phyloP scores from a whole-genome alignment of 2,113 vertebrate species.

The Psammodynastes pulverulentus region DNA sequence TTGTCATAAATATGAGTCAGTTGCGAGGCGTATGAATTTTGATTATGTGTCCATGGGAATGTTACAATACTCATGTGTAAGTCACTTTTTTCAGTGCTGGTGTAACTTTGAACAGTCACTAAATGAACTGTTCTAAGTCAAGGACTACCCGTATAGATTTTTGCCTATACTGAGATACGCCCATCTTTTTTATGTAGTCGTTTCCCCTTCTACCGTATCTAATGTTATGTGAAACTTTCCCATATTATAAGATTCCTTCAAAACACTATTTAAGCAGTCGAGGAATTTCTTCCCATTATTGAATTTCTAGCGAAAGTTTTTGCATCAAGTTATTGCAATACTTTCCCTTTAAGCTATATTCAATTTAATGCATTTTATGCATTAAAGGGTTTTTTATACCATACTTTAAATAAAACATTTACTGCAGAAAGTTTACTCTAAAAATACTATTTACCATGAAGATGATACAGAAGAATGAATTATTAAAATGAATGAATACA shows the following conservation, averaged over 20 bases:
- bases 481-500: background rate
- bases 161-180: background rate
- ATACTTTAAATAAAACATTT: background rate
- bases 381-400: rapidly evolving
- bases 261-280: background rate
- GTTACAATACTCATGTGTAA: background rate
- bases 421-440: background rate
- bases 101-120: too few species aligned
- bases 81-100: background rate
- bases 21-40: background rate
- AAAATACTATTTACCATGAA: background rate
- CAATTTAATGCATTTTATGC: background rate
- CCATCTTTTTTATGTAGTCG: background rate
- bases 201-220: background rate
- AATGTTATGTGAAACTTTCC: background rate
- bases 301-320: background rate
- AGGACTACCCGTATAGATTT: background rate
- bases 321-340: background rate
- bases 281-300: background rate
- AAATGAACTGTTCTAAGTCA: background rate
- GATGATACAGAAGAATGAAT: background rate
- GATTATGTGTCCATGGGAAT: background rate
- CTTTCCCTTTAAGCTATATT: background rate
- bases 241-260: background rate
- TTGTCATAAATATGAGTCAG: background rate